Base-by-base conservation (phyloP, 1,140 invertebrate species). In the Coptotermes formosanus region DNA sequence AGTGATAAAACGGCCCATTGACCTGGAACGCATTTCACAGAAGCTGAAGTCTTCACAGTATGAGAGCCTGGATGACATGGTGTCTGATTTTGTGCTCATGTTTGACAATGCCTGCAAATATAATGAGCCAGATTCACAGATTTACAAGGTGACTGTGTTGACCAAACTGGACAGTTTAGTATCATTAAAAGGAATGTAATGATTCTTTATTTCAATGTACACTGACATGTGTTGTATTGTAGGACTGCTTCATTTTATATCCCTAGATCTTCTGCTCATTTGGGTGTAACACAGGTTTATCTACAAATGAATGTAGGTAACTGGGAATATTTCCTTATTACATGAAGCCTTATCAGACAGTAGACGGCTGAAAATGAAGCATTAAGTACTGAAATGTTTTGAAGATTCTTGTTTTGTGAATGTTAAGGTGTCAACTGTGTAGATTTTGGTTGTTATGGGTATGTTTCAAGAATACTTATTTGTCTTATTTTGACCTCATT, bases 101-200 rank as follows among this genome's bases (percentile, higher is more conserved):
- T 98, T 99, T 91, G 98, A 99, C 89, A 99, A 99, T 91, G 99
- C 98, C 45, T 99, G 98, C 92, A 99, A 99, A 92, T 99, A 99
- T 91, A 99, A 99, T 91, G 99, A 99, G 91, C 98, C 99, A 0
- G 98, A 99, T 91, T 99, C 98, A 0, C 97, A 98, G 90, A 99
- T 99, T 88, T 99, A 99, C 90, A 99, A 99, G 92, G 94, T 95
- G 64, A 75, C 64, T 75, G n/a, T 75, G 25, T 75, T 75, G 64
- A 25, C n/a, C 64, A 75, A n/a, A 75, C 64, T 75, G 25, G 64
- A 75, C n/a, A n/a, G 30, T 75, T 30, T 75, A 75, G n/a, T 75
- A 75, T 30, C 64, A 30, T 75, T 75, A 75, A 75, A 75, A 75
- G 64, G 64, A 75, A 7, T 75, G 64, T 75, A 75, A 75, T 75